Base-by-base conservation (phyloP, 2,888 invertebrate genomes). In the Myopa testacea region DNA sequence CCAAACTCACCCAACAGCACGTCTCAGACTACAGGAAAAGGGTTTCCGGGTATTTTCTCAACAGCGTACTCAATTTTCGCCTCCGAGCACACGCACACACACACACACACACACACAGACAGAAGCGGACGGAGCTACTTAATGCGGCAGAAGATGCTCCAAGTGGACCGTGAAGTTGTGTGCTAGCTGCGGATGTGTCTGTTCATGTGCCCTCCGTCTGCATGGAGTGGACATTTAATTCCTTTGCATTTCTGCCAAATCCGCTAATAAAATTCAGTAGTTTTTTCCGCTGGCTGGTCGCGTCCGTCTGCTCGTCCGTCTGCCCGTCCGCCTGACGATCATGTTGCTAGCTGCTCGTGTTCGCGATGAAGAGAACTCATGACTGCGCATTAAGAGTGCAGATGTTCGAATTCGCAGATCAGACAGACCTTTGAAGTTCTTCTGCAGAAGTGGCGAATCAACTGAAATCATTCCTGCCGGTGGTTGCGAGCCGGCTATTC, bases 351-450 rank as follows among this genome's bases (percentile, higher is more conserved):
- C 26, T 26, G 26, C 26, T 26, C 26, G 26, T 26, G 26, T 26
- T 26, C 26, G 26, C 26, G 26, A 26, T 40, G 37, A 69, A 50
- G 50, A 50, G 69, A 69, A 69, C 52, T 69, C 69, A 69, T 69
- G 69, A 16, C 70, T 70, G 55, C 55, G 37, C 52, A 70, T 70
- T 70, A 19, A 55, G 50, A 55, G 50, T 55, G 70, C 70, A 70
- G 55, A 70, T 70, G 70, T 70, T 52, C 70, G 55, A 55, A 38
- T 55, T 70, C 26, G 55, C 19, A 70, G 70, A 70, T 45, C 70
- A 70, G 52, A 55, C 52, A 55, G 34, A 10, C 14, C 55, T n/a
- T 55, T 55, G 26, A 70, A 16, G 55, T 38, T n/a, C 14, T 55
- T 37, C 55, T 55, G 55, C 37, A 70, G 37, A 55, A 37, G n/a